Evolutionary conservation across 35 echinoderm and acorn worm species (phyloP).

Genomic region (Apostichopus parvimensis): DNA sequence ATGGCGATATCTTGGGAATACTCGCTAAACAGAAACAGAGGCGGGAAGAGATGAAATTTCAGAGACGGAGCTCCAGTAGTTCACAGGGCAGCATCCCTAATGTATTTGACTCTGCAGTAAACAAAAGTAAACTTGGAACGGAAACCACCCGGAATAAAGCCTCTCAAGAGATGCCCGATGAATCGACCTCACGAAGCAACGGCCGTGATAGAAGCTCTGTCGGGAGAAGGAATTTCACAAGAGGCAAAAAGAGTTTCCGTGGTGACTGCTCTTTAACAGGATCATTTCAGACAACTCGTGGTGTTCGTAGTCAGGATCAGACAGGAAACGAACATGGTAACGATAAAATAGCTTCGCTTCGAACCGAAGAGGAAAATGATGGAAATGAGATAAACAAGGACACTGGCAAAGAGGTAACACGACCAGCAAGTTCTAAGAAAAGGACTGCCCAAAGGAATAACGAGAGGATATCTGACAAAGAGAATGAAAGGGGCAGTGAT

Average conservation of each 20-base stretch:
- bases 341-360: background rate
- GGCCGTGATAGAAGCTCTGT: background rate
- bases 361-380: background rate
- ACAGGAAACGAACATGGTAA: background rate
- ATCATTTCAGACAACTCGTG: background rate
- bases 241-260: background rate
- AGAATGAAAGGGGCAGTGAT: background rate
- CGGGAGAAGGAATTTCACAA: background rate
- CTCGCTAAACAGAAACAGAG: background rate
- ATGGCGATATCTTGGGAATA: slow-evolving; percentile 33
- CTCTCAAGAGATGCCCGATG: background rate
- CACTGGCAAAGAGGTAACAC: background rate
- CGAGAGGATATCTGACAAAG: background rate
- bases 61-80: background rate
- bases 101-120: background rate
- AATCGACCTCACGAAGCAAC: background rate
- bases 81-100: background rate
- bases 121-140: background rate
- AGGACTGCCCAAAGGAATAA: background rate
- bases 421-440: background rate
- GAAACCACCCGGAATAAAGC: background rate
- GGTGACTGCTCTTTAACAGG: background rate
- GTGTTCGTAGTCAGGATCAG: background rate
- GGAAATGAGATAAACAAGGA: background rate
- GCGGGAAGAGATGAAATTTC: background rate